Base-by-base conservation (phyloP, 2,113 vertebrate species). In the Gobiocypris rarus region DNA sequence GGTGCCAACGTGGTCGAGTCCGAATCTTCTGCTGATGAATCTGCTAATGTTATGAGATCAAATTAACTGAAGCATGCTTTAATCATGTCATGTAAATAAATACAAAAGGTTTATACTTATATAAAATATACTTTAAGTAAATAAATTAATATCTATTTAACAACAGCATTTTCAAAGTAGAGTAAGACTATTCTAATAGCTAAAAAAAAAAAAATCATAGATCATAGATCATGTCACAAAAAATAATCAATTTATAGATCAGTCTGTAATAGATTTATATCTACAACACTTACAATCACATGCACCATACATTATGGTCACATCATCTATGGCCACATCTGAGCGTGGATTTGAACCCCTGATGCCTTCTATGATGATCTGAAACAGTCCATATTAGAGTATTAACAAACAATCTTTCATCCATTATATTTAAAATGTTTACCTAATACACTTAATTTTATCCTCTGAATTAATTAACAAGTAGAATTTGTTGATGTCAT, bases 291-390 rank as follows among this genome's bases (percentile, higher is more conserved):
- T 48, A 84, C 83, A 28, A 63, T 31, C 70, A 86, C 87, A 88
- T 71, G 19, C 63, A 75, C 87, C 87, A 81, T 69, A 59, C 3
- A 26, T 79, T 83, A 88, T 83, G 10, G 14, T 15, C 28, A 88
- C 52, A 63, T 95, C 94, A 89, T 95, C 94, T 41, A 92, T 84
- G 26, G 93, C 91, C 71, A 94, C 86, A 85, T 95, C 92, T 59
- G 94, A 94, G 22, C 41, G 34, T 75, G 17, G 50, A 61, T 82
- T 77, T n/a, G 93, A 92, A 54, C 93, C 94, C 63, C 91, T 86
- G 76, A 94, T 92, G 82, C 89, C 94, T 86, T 95, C 93, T 14
- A 93, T 4, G 45, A 94, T 91, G 65, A 95, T 91, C 94, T 95
- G 82, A 82, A 89, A 88, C 22, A 76, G 17, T 54, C 17, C 52